Conservation (phyloP, 2,888 invertebrate species). For the Gordius sp. region DNA sequence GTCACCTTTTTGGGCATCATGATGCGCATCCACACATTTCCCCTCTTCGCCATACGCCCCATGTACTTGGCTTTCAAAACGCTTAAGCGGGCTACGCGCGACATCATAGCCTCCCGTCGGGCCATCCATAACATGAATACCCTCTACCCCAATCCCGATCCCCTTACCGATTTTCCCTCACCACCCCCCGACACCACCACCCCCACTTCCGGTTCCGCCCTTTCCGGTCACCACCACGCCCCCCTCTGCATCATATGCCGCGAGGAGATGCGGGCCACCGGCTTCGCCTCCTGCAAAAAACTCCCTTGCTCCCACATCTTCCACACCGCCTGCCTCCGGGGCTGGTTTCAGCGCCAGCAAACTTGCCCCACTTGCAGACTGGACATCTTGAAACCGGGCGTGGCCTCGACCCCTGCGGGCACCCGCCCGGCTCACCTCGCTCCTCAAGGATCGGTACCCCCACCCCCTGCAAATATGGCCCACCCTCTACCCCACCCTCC, state of each 20-base stretch:
- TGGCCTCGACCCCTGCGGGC: slow-evolving; percentile 20
- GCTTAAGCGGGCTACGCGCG: slow-evolving; percentile 85
- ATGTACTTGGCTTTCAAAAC: slow-evolving; percentile 81
- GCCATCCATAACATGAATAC: slow-evolving; percentile 27
- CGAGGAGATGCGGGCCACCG: slow-evolving; percentile 44
- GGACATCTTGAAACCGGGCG: slow-evolving; percentile 41
- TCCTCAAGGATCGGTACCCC: background rate
- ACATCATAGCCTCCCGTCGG: slow-evolving; percentile 66
- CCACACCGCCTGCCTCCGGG: slow-evolving; percentile 79
- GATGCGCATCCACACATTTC: slow-evolving; percentile 84
- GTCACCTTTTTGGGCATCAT: slow-evolving; percentile 73
- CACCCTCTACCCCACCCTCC: slow-evolving; percentile 28
- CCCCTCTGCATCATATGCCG: slow-evolving; percentile 97
- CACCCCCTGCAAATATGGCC: background rate
- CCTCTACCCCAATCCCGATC: slow-evolving; percentile 46
- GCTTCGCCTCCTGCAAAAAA: slow-evolving; percentile 50
- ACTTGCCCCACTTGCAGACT: slow-evolving; percentile 93
- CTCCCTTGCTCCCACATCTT: slow-evolving; percentile 96
- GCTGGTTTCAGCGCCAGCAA: slow-evolving; percentile 98
- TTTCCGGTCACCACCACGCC: background rate
- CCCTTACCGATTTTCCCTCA: slow-evolving; percentile 49
- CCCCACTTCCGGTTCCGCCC: slow-evolving; percentile 76
- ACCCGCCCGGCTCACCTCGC: background rate
- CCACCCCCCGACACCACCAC: background rate
- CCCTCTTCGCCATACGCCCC: slow-evolving; percentile 85